Base-by-base conservation (phyloP, 2,888 invertebrate species). In the Xestobium rufovillosum region DNA sequence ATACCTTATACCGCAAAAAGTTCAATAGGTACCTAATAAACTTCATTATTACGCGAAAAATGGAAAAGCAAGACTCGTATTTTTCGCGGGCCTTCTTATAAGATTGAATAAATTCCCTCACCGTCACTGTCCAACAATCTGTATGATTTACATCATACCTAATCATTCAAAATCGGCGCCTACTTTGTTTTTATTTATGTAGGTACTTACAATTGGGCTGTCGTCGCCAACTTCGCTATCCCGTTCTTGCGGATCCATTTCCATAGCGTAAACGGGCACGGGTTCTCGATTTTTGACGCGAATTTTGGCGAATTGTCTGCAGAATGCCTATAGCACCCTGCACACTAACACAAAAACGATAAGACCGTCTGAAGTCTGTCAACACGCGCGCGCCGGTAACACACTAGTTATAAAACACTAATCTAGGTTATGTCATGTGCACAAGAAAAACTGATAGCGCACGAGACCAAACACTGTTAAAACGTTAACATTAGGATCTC, bases 271-370 rank as follows among this genome's bases (percentile, higher is more conserved):
- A 72, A 83, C 81, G 73, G 83, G 83, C 68, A 84, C 78, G 70
- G 85, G 85, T 65, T 84, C 83, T 73, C 82, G 78, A 67, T 85
- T 85, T 80, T 86, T 86, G 69, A 84, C 82, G 75, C 85, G 80
- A 85, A 85, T 85, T 78, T 85, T 85, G 84, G 70, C 73, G 60
- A 62, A 55, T 62, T 66, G 47, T 40, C 48, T 46, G 60, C 60
- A 61, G 63, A 64, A 61, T 63, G 63, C 64, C 43, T 39, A 33
- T 14, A 52, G 64, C 63, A 65, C 63, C 48, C 61, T 53, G 58
- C 62, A 50, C 51, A 48, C 52, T 46, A 43, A 51, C 52, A 49
- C 49, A 35, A 43, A 44, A 43, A 41, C 29, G 37, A 39, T 39
- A 38, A 4, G 10, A 19, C 16, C 17, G 14, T 15, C 42, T n/a